Evolutionary conservation across 2,797 vertebrate genomes (phyloP).

Genomic region (Propithecus perrieri): DNA sequence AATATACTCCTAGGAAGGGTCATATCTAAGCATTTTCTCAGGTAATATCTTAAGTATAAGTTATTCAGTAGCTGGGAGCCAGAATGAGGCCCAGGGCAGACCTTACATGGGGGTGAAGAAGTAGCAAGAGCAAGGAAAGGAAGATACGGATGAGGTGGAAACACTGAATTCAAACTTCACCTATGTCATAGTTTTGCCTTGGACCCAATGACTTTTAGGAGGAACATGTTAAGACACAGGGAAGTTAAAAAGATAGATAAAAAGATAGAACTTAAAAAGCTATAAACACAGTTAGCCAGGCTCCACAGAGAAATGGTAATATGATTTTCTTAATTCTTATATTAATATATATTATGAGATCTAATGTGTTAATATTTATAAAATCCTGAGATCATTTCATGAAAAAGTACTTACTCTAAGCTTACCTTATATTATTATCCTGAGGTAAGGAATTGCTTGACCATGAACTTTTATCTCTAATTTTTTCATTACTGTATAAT

Average conservation of each 20-base stretch:
- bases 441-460: background rate
- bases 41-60: background rate
- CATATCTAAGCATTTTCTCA: background rate
- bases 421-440: background rate
- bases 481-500: constrained; percentile 14
- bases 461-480: background rate
- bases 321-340: background rate
- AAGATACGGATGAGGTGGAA: background rate
- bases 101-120: background rate
- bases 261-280: background rate
- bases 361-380: background rate
- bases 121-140: background rate
- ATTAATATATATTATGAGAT: background rate
- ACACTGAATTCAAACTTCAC: background rate
- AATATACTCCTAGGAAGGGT: background rate
- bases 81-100: background rate
- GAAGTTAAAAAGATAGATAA: background rate
- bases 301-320: background rate
- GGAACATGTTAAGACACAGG: background rate
- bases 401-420: background rate
- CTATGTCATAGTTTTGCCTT: background rate
- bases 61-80: background rate
- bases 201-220: background rate
- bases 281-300: background rate
- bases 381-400: background rate